Percentiles rank a stretch among this genome's conserved stretches.
Evolutionary conservation across 2,797 vertebrate genomes (phyloP).

Genomic region (Ctenopoma multispine): DNA sequence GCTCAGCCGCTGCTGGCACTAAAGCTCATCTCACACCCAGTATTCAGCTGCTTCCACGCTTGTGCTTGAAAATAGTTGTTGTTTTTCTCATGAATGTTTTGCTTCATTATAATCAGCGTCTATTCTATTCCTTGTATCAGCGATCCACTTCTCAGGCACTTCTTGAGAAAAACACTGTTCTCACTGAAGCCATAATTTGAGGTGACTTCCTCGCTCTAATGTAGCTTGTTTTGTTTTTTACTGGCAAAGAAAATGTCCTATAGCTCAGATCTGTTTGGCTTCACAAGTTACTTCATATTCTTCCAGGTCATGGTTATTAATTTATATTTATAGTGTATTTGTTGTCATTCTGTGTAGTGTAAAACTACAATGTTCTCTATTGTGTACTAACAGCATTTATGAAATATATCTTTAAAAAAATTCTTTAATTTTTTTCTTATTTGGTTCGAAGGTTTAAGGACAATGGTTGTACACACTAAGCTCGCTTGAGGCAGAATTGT

Average conservation of each 20-base stretch:
- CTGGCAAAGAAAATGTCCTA: background rate
- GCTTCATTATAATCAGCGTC: constrained; percentile 16
- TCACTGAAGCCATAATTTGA: constrained; percentile 19
- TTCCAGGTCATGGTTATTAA: background rate
- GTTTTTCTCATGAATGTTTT: constrained; percentile 8
- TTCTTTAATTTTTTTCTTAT: background rate
- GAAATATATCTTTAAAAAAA: no score
- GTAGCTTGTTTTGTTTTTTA: background rate
- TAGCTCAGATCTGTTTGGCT: background rate
- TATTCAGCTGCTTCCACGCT: constrained; percentile 21
- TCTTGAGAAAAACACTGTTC: constrained; percentile 2
- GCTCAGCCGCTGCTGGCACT: constrained; percentile 10
- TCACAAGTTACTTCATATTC: background rate
- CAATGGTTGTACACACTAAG: background rate
- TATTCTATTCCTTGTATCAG: background rate
- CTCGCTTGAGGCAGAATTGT: background rate
- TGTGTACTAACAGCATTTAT: no score
- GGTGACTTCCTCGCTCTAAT: background rate
- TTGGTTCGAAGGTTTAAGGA: no score
- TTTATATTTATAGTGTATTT: no score
- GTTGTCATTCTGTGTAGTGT: no score
- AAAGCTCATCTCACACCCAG: constrained; percentile 14
- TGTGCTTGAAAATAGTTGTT: background rate
- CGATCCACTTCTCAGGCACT: background rate
- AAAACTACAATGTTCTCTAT: no score